Evolutionary conservation across 2,113 vertebrate species (phyloP), one percentile per base, ranked within the genome.

Genomic region (Megaptera novaeangliae): DNA sequence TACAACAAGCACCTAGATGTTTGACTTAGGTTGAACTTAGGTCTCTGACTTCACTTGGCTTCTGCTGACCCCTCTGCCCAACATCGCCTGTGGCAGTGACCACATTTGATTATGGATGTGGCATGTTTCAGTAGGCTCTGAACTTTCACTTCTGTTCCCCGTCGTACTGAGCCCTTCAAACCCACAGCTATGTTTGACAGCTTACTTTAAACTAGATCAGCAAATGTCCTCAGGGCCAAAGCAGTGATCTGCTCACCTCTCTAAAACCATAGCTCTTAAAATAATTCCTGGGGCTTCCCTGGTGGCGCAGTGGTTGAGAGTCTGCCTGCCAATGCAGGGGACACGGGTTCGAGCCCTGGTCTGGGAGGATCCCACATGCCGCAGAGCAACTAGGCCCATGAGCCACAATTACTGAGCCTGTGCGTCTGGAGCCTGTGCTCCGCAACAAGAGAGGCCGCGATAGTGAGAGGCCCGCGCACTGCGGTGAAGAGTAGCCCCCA

Each of bases 181-280:
- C 12, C 11, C 64, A 36, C 27, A 96, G 12, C 39, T 92, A 21
- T 89, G 55, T 61, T 77, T 75, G 49, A 21, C 18, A 89, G 41
- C 8, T 57, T 81, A 34, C 69, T 57, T 93, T 89, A 96, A 91
- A 49, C 39, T 41, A 87, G 23, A 29, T 29, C 61, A 39, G 87
- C 69, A 88, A 91, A 78, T 8, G 25, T 78, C 74, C 34, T 66
- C 63, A 44, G 59, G 69, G 31, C 15, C 49, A 57, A 59, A 66
- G 18, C 10, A 74, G 25, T 87, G 78, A 78, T 94, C 41, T 44
- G 8, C 52, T 92, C 80, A 66, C 12, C 3, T 81, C 87, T 85
- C 83, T 86, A 87, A 84, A 83, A 83, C 66, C 21, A 34, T 64
- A 57, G 7, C 9, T 66, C 34, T 82, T 95, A 92, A 94, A 52